Percentiles rank a stretch among this genome's conserved stretches.
Evolutionary conservation across 2,797 vertebrate genomes (phyloP).

Genomic region (Lycodopsis pacificus): DNA sequence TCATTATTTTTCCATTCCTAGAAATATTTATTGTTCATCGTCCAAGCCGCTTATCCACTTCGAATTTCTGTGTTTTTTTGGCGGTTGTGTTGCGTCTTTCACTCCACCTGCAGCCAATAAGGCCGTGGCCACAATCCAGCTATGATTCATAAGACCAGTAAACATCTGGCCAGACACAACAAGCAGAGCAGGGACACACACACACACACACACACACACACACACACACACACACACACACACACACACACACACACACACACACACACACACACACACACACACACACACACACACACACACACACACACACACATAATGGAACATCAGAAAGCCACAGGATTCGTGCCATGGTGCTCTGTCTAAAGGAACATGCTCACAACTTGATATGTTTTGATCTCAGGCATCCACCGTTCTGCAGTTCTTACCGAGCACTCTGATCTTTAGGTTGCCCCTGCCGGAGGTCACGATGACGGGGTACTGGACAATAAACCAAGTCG

Average conservation of each 20-base stretch:
- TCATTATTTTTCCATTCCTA: conserved; percentile 42
- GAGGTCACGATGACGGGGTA: conserved; percentile 90
- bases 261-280: conserved; percentile 11
- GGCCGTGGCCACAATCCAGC: conserved; percentile 43
- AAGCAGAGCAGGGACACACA: conserved; percentile 12
- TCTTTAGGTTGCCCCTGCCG: conserved; percentile 90
- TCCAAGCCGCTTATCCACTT: conserved; percentile 4
- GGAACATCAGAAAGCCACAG: neutral
- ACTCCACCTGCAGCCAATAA: conserved; percentile 67
- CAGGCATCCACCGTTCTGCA: neutral
- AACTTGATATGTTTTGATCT: neutral
- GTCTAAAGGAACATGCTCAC: neutral
- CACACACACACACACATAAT: conserved; percentile 9
- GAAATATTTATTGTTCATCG: conserved; percentile 48
- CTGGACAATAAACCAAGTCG: conserved; percentile 88
- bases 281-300: conserved; percentile 8
- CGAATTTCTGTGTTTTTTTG: conserved; percentile 34
- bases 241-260: conserved; percentile 8
- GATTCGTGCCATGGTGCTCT: neutral
- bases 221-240: conserved; percentile 8
- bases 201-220: conserved; percentile 7
- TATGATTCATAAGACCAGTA: conserved; percentile 51
- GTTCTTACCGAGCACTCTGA: conserved; percentile 23
- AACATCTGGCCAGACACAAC: conserved; percentile 67
- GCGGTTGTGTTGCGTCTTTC: conserved; percentile 39